phyloP scores from a whole-genome alignment of 2,797 vertebrate species.

The Eulemur coronatus region DNA sequence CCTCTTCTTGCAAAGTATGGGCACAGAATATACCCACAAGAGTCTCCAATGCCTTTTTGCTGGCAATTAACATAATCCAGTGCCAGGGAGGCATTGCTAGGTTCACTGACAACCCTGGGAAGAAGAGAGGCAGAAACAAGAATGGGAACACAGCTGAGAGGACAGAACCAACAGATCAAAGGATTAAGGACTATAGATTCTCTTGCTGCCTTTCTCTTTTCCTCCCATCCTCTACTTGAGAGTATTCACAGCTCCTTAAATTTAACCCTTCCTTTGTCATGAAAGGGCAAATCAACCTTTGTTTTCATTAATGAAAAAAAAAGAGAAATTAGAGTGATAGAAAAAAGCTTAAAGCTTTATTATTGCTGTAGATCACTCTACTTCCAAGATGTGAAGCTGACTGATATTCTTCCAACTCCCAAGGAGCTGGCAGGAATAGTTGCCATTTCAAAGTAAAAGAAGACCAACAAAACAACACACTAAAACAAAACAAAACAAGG shows the following conservation, averaged over 20 bases:
- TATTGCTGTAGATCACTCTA: neutral
- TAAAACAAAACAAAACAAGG: neutral
- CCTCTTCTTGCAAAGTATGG: neutral
- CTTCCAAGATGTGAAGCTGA: neutral
- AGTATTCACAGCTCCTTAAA: neutral
- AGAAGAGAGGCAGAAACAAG: neutral
- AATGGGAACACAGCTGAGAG: neutral
- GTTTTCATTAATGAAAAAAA: neutral
- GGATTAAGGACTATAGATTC: neutral
- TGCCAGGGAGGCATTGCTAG: neutral
- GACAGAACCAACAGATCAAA: neutral
- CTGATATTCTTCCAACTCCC: neutral
- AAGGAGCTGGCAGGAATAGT: neutral
- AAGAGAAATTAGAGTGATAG: neutral
- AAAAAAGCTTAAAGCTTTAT: conserved; percentile 15
- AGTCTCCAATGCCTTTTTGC: neutral
- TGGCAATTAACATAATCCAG: neutral
- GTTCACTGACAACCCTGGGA: neutral
- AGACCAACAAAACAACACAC: neutral
- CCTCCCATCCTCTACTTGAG: neutral
- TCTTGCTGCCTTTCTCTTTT: neutral
- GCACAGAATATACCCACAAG: neutral
- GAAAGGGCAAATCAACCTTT: neutral
- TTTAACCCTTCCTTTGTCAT: neutral
- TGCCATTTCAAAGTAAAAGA: conserved; percentile 18